A percentile compares a stretch with the other conserved stretches of the same genome.
phyloP scores from a whole-genome alignment of 2,797 vertebrate species.

The Buphagus erythrorhynchus region DNA sequence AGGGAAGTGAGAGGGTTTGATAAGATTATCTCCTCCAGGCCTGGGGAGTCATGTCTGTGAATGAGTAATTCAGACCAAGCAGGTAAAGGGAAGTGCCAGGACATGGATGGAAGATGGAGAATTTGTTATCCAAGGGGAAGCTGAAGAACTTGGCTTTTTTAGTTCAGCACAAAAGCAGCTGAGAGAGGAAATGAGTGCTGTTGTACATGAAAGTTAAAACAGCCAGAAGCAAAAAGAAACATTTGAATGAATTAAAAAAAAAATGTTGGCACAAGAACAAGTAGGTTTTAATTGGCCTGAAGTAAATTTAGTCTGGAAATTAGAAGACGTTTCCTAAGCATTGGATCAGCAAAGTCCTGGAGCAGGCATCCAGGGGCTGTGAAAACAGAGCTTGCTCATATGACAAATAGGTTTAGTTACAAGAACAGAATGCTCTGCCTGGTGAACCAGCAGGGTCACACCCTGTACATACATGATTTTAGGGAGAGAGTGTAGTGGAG shows the following conservation, averaged over 20 bases:
- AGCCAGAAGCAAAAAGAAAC: slow-evolving; percentile 34
- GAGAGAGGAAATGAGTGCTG: background rate
- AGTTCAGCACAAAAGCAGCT: background rate
- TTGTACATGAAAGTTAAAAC: slow-evolving; percentile 2
- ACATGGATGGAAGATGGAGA: background rate
- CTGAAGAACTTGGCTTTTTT: background rate
- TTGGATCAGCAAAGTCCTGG: background rate
- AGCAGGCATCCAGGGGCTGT: background rate
- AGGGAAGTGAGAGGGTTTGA: background rate
- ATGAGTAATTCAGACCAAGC: background rate
- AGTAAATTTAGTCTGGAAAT: slow-evolving; percentile 57
- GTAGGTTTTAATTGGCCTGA: slow-evolving; percentile 40
- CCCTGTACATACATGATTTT: background rate
- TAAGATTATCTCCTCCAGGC: background rate
- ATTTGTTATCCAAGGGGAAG: background rate
- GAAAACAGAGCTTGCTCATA: background rate
- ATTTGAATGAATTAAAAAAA: background rate
- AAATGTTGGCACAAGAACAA: slow-evolving; percentile 16
- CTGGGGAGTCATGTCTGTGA: background rate
- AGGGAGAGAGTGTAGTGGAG: background rate
- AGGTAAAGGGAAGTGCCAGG: background rate
- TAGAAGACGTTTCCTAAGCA: slow-evolving; percentile 27
- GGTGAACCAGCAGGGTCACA: background rate
- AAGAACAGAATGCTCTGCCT: background rate
- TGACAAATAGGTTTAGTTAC: background rate